Conservation (phyloP, 2,888 invertebrate genomes). For the Sthenelais limicola region DNA sequence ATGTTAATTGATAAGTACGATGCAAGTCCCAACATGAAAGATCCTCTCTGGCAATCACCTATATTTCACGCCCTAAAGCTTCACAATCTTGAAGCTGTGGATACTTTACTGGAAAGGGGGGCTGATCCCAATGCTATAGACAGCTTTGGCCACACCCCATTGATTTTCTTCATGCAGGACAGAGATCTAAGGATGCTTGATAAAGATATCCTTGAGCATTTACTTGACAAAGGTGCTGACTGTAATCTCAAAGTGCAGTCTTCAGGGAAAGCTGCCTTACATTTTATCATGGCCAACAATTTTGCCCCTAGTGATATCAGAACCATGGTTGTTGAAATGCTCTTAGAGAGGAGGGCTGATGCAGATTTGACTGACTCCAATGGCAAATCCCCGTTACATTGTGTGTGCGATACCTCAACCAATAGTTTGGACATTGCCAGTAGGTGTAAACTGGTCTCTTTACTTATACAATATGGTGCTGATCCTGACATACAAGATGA, state of each 20-base stretch:
- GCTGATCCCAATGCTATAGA: slow-evolving; percentile 1
- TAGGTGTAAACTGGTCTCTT: slow-evolving; percentile 10
- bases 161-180: slow-evolving; percentile 4
- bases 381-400: not conserved
- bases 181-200: slow-evolving; percentile 2
- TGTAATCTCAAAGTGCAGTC: not conserved
- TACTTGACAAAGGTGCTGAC: slow-evolving; percentile 14
- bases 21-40: slow-evolving; percentile 5
- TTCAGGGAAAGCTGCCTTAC: not conserved
- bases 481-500: slow-evolving; percentile 12
- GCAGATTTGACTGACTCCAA: slow-evolving; percentile 2
- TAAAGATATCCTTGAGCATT: slow-evolving; percentile 2
- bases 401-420: not conserved
- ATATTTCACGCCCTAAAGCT: not conserved
- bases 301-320: slow-evolving; percentile 21
- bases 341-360: slow-evolving; percentile 3
- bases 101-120: not conserved
- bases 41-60: slow-evolving; percentile 9
- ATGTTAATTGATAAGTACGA: not conserved
- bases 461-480: slow-evolving; percentile 14
- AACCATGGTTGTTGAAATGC: slow-evolving; percentile 19
- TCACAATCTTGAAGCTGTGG: not conserved
- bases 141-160: slow-evolving; percentile 9
- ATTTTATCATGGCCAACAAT: slow-evolving; percentile 7
- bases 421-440: slow-evolving; percentile 1